Percentiles rank a stretch among this genome's conserved stretches.
Evolutionary conservation across 2,888 invertebrate genomes (phyloP).

Genomic region (Tinea semifulvella): DNA sequence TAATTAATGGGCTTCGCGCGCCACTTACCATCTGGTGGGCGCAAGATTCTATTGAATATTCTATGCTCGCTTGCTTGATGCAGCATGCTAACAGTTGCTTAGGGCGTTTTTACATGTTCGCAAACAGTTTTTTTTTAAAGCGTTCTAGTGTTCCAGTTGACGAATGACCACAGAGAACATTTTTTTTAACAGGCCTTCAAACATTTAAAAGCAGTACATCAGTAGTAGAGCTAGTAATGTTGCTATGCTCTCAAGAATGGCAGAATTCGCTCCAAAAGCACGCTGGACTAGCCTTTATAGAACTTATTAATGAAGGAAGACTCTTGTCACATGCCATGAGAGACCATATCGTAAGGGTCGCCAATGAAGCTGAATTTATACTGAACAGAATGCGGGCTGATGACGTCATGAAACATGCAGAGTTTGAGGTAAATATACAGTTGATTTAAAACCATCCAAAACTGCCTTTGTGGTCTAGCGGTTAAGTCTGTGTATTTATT

Average conservation of each 20-base stretch:
- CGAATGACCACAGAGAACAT: no score
- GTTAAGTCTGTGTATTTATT: no score
- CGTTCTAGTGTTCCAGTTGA: no score
- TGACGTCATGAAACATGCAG: conserved; percentile 98
- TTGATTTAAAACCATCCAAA: no score
- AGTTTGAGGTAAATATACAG: conserved; percentile 89
- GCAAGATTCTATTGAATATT: no score
- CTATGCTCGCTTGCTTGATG: no score
- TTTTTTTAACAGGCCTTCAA: conserved; percentile 77
- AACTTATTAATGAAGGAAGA: conserved; percentile 98
- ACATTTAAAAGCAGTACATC: conserved; percentile 98
- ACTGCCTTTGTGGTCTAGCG: no score
- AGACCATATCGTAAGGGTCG: conserved; percentile 98
- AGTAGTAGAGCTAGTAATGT: conserved; percentile 98
- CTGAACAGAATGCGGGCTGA: conserved; percentile 98
- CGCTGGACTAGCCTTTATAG: conserved; percentile 98
- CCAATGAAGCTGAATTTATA: conserved; percentile 99
- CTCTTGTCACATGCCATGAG: conserved; percentile 98
- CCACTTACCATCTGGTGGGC: no score
- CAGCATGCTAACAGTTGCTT: no score
- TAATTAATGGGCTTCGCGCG: no score
- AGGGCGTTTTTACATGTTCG: no score
- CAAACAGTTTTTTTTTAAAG: no score
- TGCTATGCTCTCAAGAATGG: conserved; percentile 99
- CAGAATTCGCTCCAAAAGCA: conserved; percentile 99